Evolutionary conservation across 2,888 invertebrate species (phyloP).

Genomic region (Hecatera dysodea): DNA sequence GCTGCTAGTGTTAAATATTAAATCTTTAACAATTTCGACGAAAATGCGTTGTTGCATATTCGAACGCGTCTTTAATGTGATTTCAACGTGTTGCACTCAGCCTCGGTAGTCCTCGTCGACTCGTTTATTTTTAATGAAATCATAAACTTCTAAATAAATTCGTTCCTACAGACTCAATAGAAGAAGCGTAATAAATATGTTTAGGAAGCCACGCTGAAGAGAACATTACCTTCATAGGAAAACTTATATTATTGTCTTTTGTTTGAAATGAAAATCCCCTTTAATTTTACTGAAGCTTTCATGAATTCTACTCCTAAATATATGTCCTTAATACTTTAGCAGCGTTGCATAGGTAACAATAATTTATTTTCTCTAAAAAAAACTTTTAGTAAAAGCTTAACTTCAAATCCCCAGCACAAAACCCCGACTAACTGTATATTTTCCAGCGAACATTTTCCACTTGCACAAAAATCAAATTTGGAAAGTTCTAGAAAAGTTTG

Average conservation of each 20-base stretch:
- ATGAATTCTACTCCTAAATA: neutral
- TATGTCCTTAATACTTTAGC: neutral
- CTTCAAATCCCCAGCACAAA: conserved; percentile 35
- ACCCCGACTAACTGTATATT: conserved; percentile 40
- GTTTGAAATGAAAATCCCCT: too few species aligned
- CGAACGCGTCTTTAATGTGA: too few species aligned
- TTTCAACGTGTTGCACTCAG: neutral
- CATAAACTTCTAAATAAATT: neutral
- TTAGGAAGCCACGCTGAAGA: neutral
- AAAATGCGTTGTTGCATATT: too few species aligned
- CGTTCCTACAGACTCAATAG: neutral
- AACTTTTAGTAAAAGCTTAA: conserved; percentile 33
- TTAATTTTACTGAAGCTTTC: too few species aligned
- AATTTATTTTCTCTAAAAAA: neutral
- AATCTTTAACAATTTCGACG: too few species aligned
- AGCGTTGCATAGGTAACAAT: neutral
- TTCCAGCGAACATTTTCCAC: conserved; percentile 36
- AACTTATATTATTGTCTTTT: neutral
- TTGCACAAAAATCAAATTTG: conserved; percentile 65
- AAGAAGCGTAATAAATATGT: neutral
- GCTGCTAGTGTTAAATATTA: too few species aligned
- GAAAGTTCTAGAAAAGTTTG: conserved; percentile 48
- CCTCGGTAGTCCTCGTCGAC: neutral
- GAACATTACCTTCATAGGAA: neutral
- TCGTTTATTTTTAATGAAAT: neutral